Conservation (phyloP, 2,113 vertebrate species). For the Mesoclemmys tuberculata region DNA sequence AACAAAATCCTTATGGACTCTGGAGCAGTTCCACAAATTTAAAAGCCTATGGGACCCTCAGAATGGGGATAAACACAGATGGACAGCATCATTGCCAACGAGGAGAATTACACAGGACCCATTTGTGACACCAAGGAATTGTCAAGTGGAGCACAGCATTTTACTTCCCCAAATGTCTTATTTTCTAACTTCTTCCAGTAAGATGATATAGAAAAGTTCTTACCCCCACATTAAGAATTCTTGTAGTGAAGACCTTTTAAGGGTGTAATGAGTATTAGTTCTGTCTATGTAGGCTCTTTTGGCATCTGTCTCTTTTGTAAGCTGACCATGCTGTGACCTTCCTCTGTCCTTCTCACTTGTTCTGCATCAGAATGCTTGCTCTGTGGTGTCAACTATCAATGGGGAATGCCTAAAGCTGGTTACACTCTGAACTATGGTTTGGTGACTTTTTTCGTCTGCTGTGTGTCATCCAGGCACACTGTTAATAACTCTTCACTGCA, state of each 20-base stretch:
- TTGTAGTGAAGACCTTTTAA: constrained; percentile 37
- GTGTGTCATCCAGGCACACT: constrained; percentile 19
- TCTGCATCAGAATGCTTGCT: neutral
- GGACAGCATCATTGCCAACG: constrained; percentile 48
- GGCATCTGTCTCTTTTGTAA: constrained; percentile 19
- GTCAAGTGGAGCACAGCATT: constrained; percentile 13
- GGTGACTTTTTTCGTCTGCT: constrained; percentile 8
- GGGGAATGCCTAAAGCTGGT: constrained; percentile 15
- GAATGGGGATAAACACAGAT: constrained; percentile 70
- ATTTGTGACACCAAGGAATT: constrained; percentile 14
- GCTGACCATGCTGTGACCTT: constrained; percentile 18
- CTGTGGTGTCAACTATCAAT: neutral
- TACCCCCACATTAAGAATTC: constrained; percentile 49
- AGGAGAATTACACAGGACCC: constrained; percentile 46
- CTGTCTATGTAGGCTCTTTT: constrained; percentile 1
- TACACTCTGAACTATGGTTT: constrained; percentile 8
- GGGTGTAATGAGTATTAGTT: neutral
- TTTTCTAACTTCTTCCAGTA: constrained; percentile 60
- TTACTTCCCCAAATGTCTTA: constrained; percentile 25
- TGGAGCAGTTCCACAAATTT: constrained; percentile 62
- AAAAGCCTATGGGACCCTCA: constrained; percentile 33
- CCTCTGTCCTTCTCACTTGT: constrained; percentile 7
- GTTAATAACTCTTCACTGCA: neutral
- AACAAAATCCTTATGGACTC: constrained; percentile 44
- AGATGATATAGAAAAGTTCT: constrained; percentile 1